Percentiles rank a stretch among this genome's conserved stretches.
Evolutionary conservation across 2,797 vertebrate species (phyloP).

Genomic region (Harpagifer antarcticus): DNA sequence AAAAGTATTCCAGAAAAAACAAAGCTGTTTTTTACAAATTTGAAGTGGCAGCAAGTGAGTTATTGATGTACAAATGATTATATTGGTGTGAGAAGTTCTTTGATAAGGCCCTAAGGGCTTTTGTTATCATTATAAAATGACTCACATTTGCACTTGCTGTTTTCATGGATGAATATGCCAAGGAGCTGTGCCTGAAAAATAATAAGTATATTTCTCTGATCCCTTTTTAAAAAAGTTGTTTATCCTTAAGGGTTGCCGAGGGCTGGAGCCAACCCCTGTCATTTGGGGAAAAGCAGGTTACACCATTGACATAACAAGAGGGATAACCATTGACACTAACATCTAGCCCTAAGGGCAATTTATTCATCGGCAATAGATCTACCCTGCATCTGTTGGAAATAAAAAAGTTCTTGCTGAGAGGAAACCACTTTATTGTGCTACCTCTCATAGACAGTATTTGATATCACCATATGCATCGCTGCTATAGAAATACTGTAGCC

Average conservation of each 20-base stretch:
- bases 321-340: not conserved
- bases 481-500: not conserved
- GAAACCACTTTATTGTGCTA: not conserved
- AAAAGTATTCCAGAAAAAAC: too few species aligned
- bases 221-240: not conserved
- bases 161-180: not conserved
- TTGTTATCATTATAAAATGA: constrained; percentile 2
- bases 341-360: not conserved
- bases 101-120: not conserved
- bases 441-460: not conserved
- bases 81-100: too few species aligned
- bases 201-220: not conserved
- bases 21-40: too few species aligned
- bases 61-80: too few species aligned
- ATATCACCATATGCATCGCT: not conserved
- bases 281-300: not conserved
- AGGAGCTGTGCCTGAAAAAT: not conserved
- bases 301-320: not conserved
- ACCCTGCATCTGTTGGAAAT: not conserved
- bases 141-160: not conserved
- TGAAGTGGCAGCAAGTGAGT: too few species aligned
- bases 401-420: not conserved
- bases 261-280: not conserved
- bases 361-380: not conserved
- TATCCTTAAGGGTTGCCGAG: not conserved